Conservation (phyloP, 2,797 vertebrate species). For the Gambelia wislizenii region DNA sequence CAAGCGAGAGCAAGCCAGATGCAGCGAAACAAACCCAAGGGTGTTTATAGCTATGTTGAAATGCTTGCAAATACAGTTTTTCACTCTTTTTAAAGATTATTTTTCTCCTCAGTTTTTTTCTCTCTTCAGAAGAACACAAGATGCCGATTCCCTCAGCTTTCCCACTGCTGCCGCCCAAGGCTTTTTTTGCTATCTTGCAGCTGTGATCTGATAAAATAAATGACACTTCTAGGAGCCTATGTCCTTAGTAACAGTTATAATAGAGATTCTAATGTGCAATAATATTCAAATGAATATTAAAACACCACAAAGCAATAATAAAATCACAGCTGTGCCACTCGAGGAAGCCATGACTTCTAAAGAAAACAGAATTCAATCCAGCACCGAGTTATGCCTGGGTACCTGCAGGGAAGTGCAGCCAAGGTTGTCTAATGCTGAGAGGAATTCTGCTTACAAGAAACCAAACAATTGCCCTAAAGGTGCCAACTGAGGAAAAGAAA, state of each 20-base stretch:
- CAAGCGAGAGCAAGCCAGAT: constrained; percentile 32
- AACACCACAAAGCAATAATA: constrained; percentile 56
- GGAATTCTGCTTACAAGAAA: constrained; percentile 19
- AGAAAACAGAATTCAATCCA: constrained; percentile 30
- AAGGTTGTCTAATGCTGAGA: constrained; percentile 18
- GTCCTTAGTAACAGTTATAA: constrained; percentile 69
- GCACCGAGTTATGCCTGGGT: constrained; percentile 24
- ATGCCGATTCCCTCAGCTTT: constrained; percentile 59
- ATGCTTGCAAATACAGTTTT: constrained; percentile 50
- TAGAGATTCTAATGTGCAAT: constrained; percentile 55
- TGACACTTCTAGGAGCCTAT: constrained; percentile 65
- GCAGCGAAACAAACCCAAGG: constrained; percentile 47
- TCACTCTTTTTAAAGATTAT: constrained; percentile 1
- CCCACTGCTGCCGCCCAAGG: constrained; percentile 57
- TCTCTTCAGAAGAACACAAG: constrained; percentile 51
- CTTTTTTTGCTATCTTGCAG: constrained; percentile 67
- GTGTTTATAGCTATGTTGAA: constrained; percentile 34
- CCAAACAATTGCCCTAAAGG: not conserved
- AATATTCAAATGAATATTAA: constrained; percentile 68
- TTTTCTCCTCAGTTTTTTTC: constrained; percentile 38
- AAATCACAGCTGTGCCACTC: constrained; percentile 58
- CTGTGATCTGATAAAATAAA: constrained; percentile 70
- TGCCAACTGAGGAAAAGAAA: not conserved
- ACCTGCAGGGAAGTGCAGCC: constrained; percentile 24
- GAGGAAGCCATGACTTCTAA: constrained; percentile 12